Evolutionary conservation across 2,113 vertebrate species (phyloP), one percentile per base, ranked within the genome.

Genomic region (Plectropomus leopardus): DNA sequence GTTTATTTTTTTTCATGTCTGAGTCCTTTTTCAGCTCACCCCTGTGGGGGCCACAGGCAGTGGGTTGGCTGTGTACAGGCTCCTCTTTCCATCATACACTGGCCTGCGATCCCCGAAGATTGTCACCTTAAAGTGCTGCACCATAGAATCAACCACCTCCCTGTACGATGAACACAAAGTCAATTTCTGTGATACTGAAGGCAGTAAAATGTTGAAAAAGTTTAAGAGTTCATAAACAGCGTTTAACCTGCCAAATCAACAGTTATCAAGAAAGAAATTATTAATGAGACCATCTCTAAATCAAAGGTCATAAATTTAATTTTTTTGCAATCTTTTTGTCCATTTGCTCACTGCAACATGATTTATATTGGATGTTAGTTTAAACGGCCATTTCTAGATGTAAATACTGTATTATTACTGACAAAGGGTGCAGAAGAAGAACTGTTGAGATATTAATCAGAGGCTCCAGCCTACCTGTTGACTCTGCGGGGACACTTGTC

Each of bases 111-210:
- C 98, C 92, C 98, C 98, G 95, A 99, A 99, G 96, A 99, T 99
- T 64, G 98, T 99, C 91, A 99, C 98, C 95, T 99, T 99, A 95
- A 99, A 99, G 96, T 99, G 98, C 94, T 99, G 97, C 94, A 99
- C 97, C 98, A 99, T 99, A 50, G 98, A 99, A 93, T 99, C 98
- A 87, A 99, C 98, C 92, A 99, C 98, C 85, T 99, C 98, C 95
- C 98, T 99, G 86, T 42, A 94, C 19, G 58, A 86, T 36, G 79
- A 0, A 30, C 30, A 78, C 17, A 86, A n/a, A 51, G 24, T 15
- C 0, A 64, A 55, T 36, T 57, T 57, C 1, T 48, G 17, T 66
- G 7, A 21, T 19, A 61, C 17, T 26, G 17, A 13, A 2, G 17
- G 9, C 19, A 15, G 5, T 23, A n/a, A 72, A 55, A 63, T 57